Conservation (phyloP, 2,888 invertebrate genomes). For the Calameuta pallipes region DNA sequence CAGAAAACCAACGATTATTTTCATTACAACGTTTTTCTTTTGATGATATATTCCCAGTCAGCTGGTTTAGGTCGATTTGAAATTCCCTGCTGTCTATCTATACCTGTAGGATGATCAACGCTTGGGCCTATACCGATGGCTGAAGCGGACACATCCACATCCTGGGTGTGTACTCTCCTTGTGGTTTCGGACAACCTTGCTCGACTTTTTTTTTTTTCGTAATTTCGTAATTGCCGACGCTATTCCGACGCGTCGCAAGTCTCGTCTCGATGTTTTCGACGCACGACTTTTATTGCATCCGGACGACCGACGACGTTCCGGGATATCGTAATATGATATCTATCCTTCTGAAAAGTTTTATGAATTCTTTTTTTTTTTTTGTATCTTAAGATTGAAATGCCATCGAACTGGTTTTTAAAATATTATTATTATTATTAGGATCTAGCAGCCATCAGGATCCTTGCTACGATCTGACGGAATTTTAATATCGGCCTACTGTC, state of each 20-base stretch:
- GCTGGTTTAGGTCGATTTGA: too few species aligned
- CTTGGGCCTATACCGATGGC: too few species aligned
- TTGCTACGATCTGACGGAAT: neutral
- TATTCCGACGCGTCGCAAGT: conserved; percentile 1
- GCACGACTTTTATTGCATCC: neutral
- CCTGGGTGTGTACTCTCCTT: too few species aligned
- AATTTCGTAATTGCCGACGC: conserved; percentile 14
- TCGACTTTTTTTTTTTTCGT: conserved; percentile 26
- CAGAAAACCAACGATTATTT: neutral
- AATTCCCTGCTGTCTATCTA: too few species aligned
- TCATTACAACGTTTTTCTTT: neutral
- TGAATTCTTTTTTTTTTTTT: neutral
- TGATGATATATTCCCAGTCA: neutral
- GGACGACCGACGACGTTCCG: neutral
- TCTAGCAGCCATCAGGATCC: too few species aligned
- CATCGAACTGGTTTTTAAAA: neutral
- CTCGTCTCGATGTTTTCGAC: conserved; percentile 10
- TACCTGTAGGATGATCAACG: too few species aligned
- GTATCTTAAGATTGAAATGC: neutral
- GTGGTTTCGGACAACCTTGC: conserved; percentile 25
- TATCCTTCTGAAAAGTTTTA: neutral
- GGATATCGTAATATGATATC: neutral
- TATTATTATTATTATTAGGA: too few species aligned
- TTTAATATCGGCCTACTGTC: neutral
- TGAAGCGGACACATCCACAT: too few species aligned